These are phyloP conservation scores for Aproaerema taeniolella DNA, from an alignment of 2,888 invertebrate species.

Conservation along the genomic window DNA sequence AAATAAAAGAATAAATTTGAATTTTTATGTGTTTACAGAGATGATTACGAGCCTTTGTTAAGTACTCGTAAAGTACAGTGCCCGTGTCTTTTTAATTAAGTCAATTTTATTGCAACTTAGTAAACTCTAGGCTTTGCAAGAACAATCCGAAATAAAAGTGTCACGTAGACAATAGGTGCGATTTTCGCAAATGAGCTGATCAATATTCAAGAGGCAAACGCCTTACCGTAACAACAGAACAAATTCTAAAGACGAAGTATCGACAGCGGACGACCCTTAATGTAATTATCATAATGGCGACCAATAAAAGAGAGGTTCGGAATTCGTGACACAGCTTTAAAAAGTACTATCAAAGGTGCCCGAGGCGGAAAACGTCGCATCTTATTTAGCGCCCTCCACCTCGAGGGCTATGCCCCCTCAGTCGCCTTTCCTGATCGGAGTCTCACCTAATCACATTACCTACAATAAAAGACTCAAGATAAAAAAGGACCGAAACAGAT, in stretches of 20 bases:
- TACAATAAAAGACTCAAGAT: conserved; percentile 62
- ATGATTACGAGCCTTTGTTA: no score
- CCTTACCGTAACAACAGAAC: conserved; percentile 69
- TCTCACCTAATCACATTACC: conserved; percentile 70
- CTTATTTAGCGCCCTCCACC: conserved; percentile 66
- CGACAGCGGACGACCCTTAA: conserved; percentile 66
- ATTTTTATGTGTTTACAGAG: no score
- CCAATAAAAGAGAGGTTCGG: conserved; percentile 73
- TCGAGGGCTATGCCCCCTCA: conserved; percentile 1
- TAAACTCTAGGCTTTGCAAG: conserved; percentile 23
- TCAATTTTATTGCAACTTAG: conserved; percentile 22
- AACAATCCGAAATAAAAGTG: conserved; percentile 49
- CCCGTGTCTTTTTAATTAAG: conserved; percentile 6
- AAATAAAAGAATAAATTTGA: no score
- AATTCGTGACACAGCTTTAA: conserved; percentile 73
- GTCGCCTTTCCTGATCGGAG: conserved; percentile 38
- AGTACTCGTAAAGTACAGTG: no score
- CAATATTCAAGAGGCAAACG: conserved; percentile 69
- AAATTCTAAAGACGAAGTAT: conserved; percentile 73
- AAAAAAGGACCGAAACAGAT: conserved; percentile 68
- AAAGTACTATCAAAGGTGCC: conserved; percentile 74
- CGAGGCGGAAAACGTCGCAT: conserved; percentile 72
- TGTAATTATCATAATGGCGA: conserved; percentile 75
- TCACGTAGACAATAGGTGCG: conserved; percentile 72
- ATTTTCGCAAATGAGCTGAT: conserved; percentile 70